Evolutionary conservation across 2,797 vertebrate genomes (phyloP), one percentile per base, ranked within the genome.

Genomic region (Sebastes cheni): DNA sequence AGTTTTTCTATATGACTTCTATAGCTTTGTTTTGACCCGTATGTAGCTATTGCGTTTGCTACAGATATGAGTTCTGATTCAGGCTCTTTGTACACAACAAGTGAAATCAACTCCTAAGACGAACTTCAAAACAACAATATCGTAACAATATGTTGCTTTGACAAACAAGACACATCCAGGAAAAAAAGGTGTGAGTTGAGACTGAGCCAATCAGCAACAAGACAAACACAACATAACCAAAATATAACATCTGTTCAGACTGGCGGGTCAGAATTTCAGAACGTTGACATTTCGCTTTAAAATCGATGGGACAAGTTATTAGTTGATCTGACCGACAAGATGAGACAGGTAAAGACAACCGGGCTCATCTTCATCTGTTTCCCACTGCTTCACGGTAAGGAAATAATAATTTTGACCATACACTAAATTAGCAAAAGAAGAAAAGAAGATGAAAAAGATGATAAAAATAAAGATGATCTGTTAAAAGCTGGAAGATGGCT

Each of bases 341-440:
- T 72, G 81, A 39, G 36, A 13, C 18, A 29, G 3, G 4, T 34
- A 6, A 90, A 67, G 65, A 3, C 25, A 20, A 9, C 54, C 10
- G 25, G 16, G 11, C 64, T 89, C 6, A 3, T 72, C 14, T 11
- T 82, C 50, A 39, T 79, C 18, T 78, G 34, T 30, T 72, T 83
- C 25, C 54, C 22, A 62, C 30, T 90, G 18, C 71, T 85, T 77
- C 68, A 77, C 1, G 67, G 90, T 90, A 88, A 88, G 83, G 3
- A 34, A 50, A 30, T 66, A 46, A 50, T 1, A 13, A 25, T 34
- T 50, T 50, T 32, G 25, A 58, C 5, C 14, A 10, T 62, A n/a
- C 50, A 16, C 6, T 39, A 32, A 36, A 39, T 42, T 20, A 52
- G 5, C 12, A 14, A 20, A 27, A 29, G 30, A 34, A 18, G 4